phyloP scores from a whole-genome alignment of 1,140 invertebrate species.

The Arion vulgaris region DNA sequence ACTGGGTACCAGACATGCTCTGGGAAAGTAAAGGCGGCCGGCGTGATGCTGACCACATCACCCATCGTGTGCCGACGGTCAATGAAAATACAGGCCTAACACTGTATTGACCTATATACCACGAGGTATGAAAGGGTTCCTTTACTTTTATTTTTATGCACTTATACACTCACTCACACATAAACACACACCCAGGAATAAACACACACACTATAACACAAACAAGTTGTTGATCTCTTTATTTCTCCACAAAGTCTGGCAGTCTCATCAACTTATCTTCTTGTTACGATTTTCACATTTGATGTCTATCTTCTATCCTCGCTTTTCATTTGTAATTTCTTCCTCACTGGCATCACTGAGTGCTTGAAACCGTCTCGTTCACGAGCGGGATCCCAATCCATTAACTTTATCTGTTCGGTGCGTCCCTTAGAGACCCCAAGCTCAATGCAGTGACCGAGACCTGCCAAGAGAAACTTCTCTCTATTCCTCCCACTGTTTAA shows the following conservation, averaged over 20 bases:
- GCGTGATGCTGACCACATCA: too few species aligned
- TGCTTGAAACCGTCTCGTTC: not conserved
- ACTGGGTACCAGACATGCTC: too few species aligned
- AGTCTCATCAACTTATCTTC: not conserved
- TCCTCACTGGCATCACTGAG: not conserved
- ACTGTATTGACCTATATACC: too few species aligned
- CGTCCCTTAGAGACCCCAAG: not conserved
- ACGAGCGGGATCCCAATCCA: constrained; percentile 17
- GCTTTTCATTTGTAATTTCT: not conserved
- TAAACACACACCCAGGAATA: too few species aligned
- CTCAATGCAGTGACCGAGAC: constrained; percentile 1
- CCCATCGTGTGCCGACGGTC: too few species aligned
- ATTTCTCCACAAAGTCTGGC: not conserved
- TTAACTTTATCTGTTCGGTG: constrained; percentile 30
- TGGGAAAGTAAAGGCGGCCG: too few species aligned
- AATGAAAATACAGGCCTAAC: too few species aligned
- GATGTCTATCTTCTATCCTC: not conserved
- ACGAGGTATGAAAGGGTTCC: too few species aligned
- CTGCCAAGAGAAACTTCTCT: not conserved
- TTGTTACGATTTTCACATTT: not conserved
- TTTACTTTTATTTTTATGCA: too few species aligned
- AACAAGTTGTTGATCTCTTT: not conserved
- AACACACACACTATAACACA: too few species aligned
- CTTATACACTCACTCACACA: too few species aligned
- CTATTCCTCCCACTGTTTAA: not conserved